phyloP scores from a whole-genome alignment of 30 jellyfish, hydroid and myxozoan species.

The Aurelia aurita region DNA sequence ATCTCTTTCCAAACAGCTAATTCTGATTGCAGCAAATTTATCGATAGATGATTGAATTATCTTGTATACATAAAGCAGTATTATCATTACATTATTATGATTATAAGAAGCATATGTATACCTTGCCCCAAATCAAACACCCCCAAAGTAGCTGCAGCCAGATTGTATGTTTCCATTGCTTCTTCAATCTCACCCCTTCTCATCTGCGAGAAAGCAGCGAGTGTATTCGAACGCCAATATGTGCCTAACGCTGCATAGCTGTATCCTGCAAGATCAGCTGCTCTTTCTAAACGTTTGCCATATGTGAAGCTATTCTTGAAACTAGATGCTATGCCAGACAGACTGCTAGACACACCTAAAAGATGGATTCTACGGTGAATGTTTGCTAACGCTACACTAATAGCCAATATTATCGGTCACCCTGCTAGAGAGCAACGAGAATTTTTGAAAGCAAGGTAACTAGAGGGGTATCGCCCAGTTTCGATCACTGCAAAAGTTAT shows the following conservation, averaged over 20 bases:
- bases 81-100: too few species aligned
- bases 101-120: not conserved
- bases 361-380: too few species aligned
- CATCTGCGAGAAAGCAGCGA: slow-evolving; percentile 33
- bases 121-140: slow-evolving; percentile 57
- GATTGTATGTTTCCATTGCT: slow-evolving; percentile 53
- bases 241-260: slow-evolving; percentile 29
- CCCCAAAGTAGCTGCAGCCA: slow-evolving; percentile 30
- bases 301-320: not conserved
- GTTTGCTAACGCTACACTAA: too few species aligned
- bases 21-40: too few species aligned
- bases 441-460: too few species aligned
- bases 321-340: not conserved
- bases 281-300: not conserved
- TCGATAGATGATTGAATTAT: too few species aligned
- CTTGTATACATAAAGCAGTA: too few species aligned
- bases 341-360: not conserved
- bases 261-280: slow-evolving; percentile 26
- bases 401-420: too few species aligned
- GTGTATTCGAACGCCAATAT: slow-evolving; percentile 37
- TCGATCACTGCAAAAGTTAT: too few species aligned
- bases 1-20: too few species aligned
- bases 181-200: slow-evolving; percentile 38
- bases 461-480: too few species aligned
- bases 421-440: too few species aligned